Evolutionary conservation across 2,113 vertebrate genomes (phyloP).

Genomic region (Sprattus sprattus): DNA sequence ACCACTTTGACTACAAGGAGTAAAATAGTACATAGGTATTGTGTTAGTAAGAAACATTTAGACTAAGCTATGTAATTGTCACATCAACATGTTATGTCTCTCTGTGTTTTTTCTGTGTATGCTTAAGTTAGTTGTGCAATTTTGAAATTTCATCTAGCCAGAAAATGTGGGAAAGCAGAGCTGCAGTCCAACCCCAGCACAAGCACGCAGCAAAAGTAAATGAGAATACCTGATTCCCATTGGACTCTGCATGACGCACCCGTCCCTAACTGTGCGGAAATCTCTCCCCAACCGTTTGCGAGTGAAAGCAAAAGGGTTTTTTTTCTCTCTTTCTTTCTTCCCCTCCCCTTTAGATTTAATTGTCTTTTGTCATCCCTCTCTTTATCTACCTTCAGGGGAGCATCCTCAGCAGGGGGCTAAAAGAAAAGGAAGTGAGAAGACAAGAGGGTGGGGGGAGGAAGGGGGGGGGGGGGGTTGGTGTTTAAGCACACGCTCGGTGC

Average conservation of each 20-base stretch:
- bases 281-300: constrained; percentile 72
- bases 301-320: constrained; percentile 57
- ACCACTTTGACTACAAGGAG: not conserved
- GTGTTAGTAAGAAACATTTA: not conserved
- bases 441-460: constrained; percentile 44
- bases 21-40: not conserved
- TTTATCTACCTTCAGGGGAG: constrained; percentile 76
- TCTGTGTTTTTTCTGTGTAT: not conserved
- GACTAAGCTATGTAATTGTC: not conserved
- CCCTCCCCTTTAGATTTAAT: constrained; percentile 70
- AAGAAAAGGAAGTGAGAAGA: constrained; percentile 74
- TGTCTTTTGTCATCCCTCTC: constrained; percentile 73
- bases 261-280: constrained; percentile 70
- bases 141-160: not conserved
- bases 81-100: not conserved
- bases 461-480: constrained; percentile 29
- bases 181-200: not conserved
- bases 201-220: constrained; percentile 46
- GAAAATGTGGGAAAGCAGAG: not conserved
- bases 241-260: constrained; percentile 66
- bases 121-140: not conserved
- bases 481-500: constrained; percentile 53
- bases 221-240: constrained; percentile 57
- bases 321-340: constrained; percentile 21
- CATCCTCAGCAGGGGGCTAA: constrained; percentile 72